Base-by-base conservation (phyloP, 2,888 invertebrate genomes). In the Oxystoma pomonae region DNA sequence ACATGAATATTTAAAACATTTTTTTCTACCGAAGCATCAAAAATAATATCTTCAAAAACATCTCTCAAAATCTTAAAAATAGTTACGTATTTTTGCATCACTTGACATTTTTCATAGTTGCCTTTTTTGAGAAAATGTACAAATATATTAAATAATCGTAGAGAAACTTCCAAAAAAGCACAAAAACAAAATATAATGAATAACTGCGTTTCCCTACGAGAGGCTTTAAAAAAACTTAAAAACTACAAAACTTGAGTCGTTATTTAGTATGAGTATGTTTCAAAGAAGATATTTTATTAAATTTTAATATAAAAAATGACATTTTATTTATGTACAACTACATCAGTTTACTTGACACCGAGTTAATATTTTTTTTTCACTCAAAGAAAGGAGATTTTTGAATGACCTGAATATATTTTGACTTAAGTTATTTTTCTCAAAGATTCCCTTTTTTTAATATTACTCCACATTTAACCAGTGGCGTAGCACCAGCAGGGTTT, bases 41-140 rank as follows among this genome's bases (percentile, higher is more conserved):
- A 50, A 64, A 58, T 65, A 63, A 60, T 35, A 35, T 35, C 35
- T 35, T 35, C 12, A 35, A 35, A 35, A 35, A 35, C 35, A 35
- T 61, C 57, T 63, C 60, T 59, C 57, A 53, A 65, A 51, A 65
- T 65, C 61, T 56, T 62, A 63, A 61, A 58, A 60, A 57, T 63
- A 65, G 61, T 69, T 69, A 69, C 69, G 69, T 69, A 69, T 68
- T 65, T 69, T 60, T 65, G 62, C 64, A 69, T 69, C 69, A 69
- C 69, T 65, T 35, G 35, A 35, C 35, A 35, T 35, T 35, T 65
- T 65, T 21, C 55, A 17, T 51, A n/a, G n/a, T 50, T 58, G 58
- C 57, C 21, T 58, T 61, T 51, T 35, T 35, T 35, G 35, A 35
- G 12, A 35, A 35, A 35, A 35, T 35, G 3, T 35, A 35, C 35